phyloP scores from a whole-genome alignment of 37 sponge, comb jelly and placozoan species.

The Geodia barretti region DNA sequence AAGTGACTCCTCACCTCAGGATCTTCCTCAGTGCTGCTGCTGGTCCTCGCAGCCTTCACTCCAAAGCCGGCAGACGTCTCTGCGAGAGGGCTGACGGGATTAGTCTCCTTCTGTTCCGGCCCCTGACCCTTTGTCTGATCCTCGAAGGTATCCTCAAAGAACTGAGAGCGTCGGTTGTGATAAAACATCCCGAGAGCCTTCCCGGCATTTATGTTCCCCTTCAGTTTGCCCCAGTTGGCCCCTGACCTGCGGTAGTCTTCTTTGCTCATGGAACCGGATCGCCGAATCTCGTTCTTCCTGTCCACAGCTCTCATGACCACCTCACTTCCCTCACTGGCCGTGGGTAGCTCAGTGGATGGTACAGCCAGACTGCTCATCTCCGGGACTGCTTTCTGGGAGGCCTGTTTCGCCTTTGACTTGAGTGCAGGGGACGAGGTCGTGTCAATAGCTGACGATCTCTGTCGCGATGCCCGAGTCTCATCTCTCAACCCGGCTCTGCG shows the following conservation, averaged over 20 bases:
- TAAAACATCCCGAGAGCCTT: constrained; percentile 64
- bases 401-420: background rate
- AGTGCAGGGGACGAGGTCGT: background rate
- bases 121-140: constrained; percentile 17
- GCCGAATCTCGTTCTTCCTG: background rate
- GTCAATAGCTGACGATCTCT: background rate
- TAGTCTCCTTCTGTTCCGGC: too few relatives aligned
- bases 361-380: background rate
- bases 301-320: background rate
- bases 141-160: background rate
- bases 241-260: background rate
- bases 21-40: too few relatives aligned
- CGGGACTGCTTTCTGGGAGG: background rate
- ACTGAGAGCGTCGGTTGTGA: constrained; percentile 50
- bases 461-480: background rate
- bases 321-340: background rate
- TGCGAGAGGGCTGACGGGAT: background rate
- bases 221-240: background rate
- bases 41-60: too few relatives aligned
- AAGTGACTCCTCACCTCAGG: too few relatives aligned
- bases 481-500: background rate
- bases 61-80: too few relatives aligned
- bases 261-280: constrained; percentile 13
- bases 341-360: background rate
- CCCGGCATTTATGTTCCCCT: too few relatives aligned